Conservation (phyloP, 2,888 invertebrate genomes). For the Nomada ferruginata region DNA sequence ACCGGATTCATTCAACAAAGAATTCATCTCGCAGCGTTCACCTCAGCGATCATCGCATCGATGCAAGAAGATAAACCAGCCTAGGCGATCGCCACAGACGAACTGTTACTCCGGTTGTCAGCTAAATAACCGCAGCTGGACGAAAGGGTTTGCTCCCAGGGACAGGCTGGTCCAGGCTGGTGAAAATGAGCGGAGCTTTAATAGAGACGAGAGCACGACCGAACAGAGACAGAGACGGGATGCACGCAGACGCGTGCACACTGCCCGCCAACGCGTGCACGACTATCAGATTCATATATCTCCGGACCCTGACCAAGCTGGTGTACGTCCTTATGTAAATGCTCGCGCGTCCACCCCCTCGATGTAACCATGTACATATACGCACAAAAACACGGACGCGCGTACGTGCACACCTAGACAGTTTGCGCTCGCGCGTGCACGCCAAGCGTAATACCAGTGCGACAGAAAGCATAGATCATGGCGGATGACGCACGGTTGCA, state of each 20-base stretch:
- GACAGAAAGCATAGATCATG: conserved; percentile 85
- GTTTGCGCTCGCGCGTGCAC: conserved; percentile 57
- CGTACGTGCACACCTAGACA: conserved; percentile 2
- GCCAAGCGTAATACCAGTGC: conserved; percentile 74
- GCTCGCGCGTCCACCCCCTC: neutral
- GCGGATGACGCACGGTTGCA: conserved; percentile 83
- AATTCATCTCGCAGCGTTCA: no score
- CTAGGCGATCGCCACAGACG: no score
- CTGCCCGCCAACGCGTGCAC: neutral
- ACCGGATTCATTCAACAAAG: no score
- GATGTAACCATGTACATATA: neutral
- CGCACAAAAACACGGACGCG: neutral
- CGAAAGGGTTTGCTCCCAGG: conserved; percentile 6
- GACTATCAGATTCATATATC: conserved; percentile 35
- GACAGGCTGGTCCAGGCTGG: conserved; percentile 46
- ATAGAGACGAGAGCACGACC: conserved; percentile 68
- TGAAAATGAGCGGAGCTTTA: conserved; percentile 73
- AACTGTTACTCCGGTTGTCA: neutral
- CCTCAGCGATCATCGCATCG: no score
- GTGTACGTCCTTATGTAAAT: conserved; percentile 53
- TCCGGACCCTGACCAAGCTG: conserved; percentile 21
- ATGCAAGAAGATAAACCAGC: neutral
- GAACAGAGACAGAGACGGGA: conserved; percentile 7
- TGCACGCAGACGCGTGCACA: conserved; percentile 21
- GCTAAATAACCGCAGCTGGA: conserved; percentile 33